Percentiles rank a stretch among this genome's conserved stretches.
Conservation (phyloP, 2,113 vertebrate genomes). For the Pycnonotus jocosus region DNA sequence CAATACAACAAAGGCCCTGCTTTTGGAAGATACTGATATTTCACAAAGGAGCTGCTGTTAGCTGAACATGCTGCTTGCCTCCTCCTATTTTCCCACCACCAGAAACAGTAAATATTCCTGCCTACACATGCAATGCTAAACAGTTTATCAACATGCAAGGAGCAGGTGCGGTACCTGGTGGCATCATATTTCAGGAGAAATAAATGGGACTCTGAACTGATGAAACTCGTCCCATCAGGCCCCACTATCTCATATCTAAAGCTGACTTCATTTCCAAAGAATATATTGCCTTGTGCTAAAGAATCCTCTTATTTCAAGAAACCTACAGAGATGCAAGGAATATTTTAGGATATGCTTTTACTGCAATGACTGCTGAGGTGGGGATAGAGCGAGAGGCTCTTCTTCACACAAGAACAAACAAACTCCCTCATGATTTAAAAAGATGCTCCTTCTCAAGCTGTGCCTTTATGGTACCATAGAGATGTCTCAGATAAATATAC, state of each 20-base stretch:
- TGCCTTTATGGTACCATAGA: neutral
- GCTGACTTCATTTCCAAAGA: slow-evolving; percentile 25
- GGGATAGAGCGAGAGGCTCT: neutral
- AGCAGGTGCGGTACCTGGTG: slow-evolving; percentile 44
- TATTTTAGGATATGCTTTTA: neutral
- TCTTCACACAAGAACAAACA: neutral
- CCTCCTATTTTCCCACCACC: neutral
- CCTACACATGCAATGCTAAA: neutral
- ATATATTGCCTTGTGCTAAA: neutral
- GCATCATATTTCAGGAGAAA: slow-evolving; percentile 32
- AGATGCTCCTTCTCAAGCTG: neutral
- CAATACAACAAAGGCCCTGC: neutral
- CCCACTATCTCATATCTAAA: neutral
- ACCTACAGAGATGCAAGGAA: neutral
- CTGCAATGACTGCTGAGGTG: neutral
- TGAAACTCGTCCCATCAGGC: slow-evolving; percentile 2
- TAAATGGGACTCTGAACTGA: neutral
- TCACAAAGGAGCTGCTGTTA: neutral
- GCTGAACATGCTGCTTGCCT: neutral
- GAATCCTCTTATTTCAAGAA: neutral
- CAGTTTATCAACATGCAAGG: slow-evolving; percentile 40
- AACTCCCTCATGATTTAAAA: neutral
- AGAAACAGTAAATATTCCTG: neutral
- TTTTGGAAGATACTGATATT: neutral
- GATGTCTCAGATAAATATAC: neutral